Evolutionary conservation across 2,113 vertebrate species (phyloP), one percentile per base, ranked within the genome.

Genomic region (Lipophrys pholis): DNA sequence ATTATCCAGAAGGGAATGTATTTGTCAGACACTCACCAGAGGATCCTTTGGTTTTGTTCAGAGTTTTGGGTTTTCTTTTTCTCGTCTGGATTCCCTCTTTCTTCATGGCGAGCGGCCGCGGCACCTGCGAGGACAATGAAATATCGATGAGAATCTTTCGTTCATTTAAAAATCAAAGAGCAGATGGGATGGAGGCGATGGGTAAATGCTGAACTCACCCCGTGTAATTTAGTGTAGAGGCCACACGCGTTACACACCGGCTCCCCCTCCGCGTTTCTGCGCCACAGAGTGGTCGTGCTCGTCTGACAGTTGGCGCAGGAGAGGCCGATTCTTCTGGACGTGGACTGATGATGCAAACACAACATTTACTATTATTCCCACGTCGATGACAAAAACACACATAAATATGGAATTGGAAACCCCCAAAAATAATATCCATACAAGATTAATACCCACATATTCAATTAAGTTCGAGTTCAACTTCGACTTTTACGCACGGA

Each of bases 71-170:
- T 94, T 99, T 99, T 93, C 98, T 88, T 92, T 99, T 99, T 87
- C 98, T 95, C 0, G 98, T 99, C 93, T 99, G 98, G 93, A 99
- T 99, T 74, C 98, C 97, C 87, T 99, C 98, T 93, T 99, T 99
- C 92, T 99, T 99, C 98, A 99, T 99, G 73, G 98, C 98, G 63
- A 99, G 95, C 0, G 98, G 98, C 56, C 98, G 94, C 57, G 98
- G 97, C 64, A 99, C 98, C 98, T 99, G 84, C 73, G 21, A 30
- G 21, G 21, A 30, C 91, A 58, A 69, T 53, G 0, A 17, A 2
- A 60, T 30, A 50, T 16, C 1, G 14, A 48, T 51, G 6, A 21
- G 11, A 30, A 30, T 1, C 11, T 12, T 1, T 15, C 6, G 10
- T 7, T 2, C 0, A 16, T 40, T 39, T 4, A 0, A 35, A 35